Evolutionary conservation across 2,113 vertebrate species (phyloP).

Genomic region (Halichoerus grypus): DNA sequence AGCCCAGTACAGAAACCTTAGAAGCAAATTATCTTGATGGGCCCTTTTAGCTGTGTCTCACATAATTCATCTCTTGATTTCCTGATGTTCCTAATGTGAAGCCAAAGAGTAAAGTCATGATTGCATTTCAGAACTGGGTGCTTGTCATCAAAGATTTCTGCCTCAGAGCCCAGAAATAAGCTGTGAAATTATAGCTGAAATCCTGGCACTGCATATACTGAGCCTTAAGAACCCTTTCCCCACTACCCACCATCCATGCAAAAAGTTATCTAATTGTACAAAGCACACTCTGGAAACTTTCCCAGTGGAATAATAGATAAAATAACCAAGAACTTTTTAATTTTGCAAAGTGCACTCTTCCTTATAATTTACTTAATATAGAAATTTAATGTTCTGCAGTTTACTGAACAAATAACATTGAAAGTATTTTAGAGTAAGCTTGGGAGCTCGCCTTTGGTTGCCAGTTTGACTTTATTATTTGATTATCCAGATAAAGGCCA

Average conservation of each 20-base stretch:
- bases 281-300: slow-evolving; percentile 87
- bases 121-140: neutral
- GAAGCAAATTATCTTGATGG: neutral
- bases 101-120: neutral
- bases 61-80: neutral
- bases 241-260: slow-evolving; percentile 77
- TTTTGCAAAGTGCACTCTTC: slow-evolving; percentile 90
- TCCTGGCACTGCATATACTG: slow-evolving; percentile 73
- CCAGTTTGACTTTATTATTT: slow-evolving; percentile 89
- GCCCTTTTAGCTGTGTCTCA: neutral
- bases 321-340: slow-evolving; percentile 90
- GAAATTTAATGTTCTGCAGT: slow-evolving; percentile 90
- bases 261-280: slow-evolving; percentile 87
- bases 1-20: neutral
- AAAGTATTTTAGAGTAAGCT: slow-evolving; percentile 88
- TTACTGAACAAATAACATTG: slow-evolving; percentile 91
- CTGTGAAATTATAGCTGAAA: slow-evolving; percentile 35
- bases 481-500: slow-evolving; percentile 88
- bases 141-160: slow-evolving; percentile 48
- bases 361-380: slow-evolving; percentile 92
- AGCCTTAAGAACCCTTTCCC: slow-evolving; percentile 79
- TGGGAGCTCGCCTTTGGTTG: slow-evolving; percentile 86
- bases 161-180: slow-evolving; percentile 30
- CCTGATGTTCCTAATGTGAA: neutral
- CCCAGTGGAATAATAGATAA: slow-evolving; percentile 89